These are phyloP conservation scores for Chaetorhynchus papuensis DNA, from an alignment of 2,113 vertebrate genomes.

Conservation along the genomic window DNA sequence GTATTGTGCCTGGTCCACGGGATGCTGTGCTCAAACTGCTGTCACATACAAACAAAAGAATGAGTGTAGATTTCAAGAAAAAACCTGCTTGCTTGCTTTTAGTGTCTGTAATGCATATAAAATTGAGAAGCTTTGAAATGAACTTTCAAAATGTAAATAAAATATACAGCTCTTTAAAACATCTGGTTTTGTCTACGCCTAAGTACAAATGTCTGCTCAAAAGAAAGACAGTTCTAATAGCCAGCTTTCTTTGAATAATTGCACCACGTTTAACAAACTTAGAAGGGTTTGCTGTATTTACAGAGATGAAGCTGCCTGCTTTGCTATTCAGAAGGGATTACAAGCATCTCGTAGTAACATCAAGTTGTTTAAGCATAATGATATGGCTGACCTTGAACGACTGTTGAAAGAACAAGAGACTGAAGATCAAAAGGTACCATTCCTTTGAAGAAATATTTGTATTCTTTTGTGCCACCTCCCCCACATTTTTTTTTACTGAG, in stretches of 20 bases:
- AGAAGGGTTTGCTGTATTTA: neutral
- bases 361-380: conserved; percentile 96
- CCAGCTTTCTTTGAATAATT: neutral
- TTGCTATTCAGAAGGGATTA: conserved; percentile 96
- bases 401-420: conserved; percentile 91
- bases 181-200: neutral
- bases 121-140: neutral
- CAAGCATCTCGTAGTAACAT: conserved; percentile 94
- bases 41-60: neutral
- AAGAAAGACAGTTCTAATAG: neutral
- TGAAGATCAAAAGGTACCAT: conserved; percentile 90
- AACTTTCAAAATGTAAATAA: neutral
- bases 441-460: conserved; percentile 44
- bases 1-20: neutral
- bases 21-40: neutral
- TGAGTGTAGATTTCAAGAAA: neutral
- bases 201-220: neutral
- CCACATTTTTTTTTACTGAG: neutral
- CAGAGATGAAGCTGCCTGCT: conserved; percentile 94
- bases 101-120: neutral
- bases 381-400: conserved; percentile 89
- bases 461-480: neutral
- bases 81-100: neutral
- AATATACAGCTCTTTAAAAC: neutral
- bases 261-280: neutral